Percentiles rank a stretch among this genome's conserved stretches.
phyloP scores from a whole-genome alignment of 2,113 vertebrate genomes.

The Melozone crissalis region DNA sequence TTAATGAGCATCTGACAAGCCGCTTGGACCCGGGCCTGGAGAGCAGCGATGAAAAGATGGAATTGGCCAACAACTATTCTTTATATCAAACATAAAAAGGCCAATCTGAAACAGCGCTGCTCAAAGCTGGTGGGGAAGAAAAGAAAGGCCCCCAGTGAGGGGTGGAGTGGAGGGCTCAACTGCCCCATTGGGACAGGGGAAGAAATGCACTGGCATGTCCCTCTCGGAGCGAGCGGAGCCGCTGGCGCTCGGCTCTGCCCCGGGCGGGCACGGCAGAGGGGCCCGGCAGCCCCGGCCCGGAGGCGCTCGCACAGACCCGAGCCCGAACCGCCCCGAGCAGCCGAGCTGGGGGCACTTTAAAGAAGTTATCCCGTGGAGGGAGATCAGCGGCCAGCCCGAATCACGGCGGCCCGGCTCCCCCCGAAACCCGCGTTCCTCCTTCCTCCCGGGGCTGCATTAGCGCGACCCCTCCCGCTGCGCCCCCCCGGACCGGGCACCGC shows the following conservation, averaged over 20 bases:
- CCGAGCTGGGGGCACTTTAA: background rate
- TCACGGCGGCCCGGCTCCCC: background rate
- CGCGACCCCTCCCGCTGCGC: background rate
- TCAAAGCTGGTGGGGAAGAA: conserved; percentile 82
- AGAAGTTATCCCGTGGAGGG: background rate
- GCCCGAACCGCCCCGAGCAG: background rate
- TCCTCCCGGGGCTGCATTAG: background rate
- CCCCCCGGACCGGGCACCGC: background rate
- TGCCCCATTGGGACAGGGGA: conserved; percentile 32
- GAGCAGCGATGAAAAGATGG: conserved; percentile 87
- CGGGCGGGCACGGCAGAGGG: background rate
- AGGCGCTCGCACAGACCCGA: background rate
- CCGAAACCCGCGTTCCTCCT: background rate
- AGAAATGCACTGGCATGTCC: background rate
- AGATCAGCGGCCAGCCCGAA: background rate
- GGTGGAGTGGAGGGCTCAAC: conserved; percentile 64
- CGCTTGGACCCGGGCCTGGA: conserved; percentile 87
- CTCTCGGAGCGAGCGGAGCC: background rate
- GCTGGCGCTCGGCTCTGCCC: background rate
- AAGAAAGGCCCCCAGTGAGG: conserved; percentile 73
- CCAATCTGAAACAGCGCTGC: conserved; percentile 86
- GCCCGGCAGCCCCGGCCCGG: background rate
- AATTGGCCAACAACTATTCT: conserved; percentile 85
- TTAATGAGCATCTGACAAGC: conserved; percentile 97
- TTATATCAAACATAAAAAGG: conserved; percentile 89